Evolutionary conservation across 2,113 vertebrate species (phyloP).

Genomic region (Oreochromis aureus): DNA sequence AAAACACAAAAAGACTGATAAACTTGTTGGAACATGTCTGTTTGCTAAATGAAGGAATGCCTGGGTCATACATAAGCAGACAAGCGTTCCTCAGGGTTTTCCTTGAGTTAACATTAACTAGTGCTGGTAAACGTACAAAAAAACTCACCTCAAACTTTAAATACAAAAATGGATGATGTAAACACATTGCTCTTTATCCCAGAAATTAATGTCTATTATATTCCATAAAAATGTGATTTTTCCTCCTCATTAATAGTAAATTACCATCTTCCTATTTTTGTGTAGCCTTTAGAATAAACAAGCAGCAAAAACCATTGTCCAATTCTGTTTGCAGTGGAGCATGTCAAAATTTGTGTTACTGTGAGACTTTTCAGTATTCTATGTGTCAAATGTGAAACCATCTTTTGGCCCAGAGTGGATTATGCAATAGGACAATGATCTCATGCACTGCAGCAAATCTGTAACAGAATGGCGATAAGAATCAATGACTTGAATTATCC

Average conservation of each 20-base stretch:
- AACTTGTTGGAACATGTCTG: background rate
- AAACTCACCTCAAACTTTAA: background rate
- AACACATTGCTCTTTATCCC: background rate
- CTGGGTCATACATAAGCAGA: background rate
- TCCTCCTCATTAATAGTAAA: background rate
- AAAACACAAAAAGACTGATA: background rate
- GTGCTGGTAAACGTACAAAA: background rate
- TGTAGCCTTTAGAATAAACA: background rate
- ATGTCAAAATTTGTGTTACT: background rate
- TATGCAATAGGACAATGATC: background rate
- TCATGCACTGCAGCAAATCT: background rate
- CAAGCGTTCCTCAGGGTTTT: background rate
- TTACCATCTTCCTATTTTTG: background rate
- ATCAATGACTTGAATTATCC: background rate
- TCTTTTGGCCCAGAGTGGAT: background rate
- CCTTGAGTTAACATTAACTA: background rate
- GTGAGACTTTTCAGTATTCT: background rate
- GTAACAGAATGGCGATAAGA: background rate
- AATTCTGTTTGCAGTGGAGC: accelerated
- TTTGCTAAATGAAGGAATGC: background rate
- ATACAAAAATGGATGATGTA: background rate
- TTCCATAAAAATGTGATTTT: background rate
- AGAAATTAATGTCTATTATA: background rate
- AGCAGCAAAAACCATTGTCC: background rate
- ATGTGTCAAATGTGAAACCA: background rate